A percentile compares a stretch with the other conserved stretches of the same genome.
Conservation (phyloP, 2,888 invertebrate genomes). For the Eupithecia inturbata region DNA sequence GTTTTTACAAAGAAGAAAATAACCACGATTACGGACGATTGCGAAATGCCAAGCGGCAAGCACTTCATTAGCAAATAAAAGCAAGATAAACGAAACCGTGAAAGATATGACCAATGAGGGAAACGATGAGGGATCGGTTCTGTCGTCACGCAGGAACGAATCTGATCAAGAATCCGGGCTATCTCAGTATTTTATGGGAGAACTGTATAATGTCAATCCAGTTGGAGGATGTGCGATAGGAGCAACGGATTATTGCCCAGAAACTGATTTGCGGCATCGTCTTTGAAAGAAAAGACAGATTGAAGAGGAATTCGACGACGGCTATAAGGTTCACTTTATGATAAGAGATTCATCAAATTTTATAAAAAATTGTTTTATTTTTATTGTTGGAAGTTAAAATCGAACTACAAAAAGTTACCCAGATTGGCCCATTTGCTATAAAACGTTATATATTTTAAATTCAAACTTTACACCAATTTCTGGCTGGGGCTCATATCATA, state of each 20-base stretch:
- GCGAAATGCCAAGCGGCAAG: background rate
- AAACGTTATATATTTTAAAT: background rate
- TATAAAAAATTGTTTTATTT: background rate
- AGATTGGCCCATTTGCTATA: background rate
- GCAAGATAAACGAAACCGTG: constrained; percentile 6
- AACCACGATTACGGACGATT: constrained; percentile 5
- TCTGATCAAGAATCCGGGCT: background rate
- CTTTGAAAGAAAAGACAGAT: constrained; percentile 51
- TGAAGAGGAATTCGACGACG: constrained; percentile 37
- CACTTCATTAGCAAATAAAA: constrained; percentile 12
- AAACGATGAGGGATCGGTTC: background rate
- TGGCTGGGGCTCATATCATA: background rate
- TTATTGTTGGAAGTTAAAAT: background rate
- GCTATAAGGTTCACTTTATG: background rate
- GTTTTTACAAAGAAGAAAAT: constrained; percentile 19
- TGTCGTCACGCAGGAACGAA: constrained; percentile 13
- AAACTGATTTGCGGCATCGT: constrained; percentile 61
- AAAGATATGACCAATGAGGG: too few relatives aligned
- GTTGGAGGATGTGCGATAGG: constrained; percentile 47
- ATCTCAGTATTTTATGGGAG: constrained; percentile 38
- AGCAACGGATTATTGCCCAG: constrained; percentile 54
- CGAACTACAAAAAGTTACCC: background rate
- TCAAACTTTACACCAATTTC: background rate
- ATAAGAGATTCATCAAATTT: background rate
- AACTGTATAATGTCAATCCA: constrained; percentile 48